Conservation (phyloP, 2,113 vertebrate species). For the Loxodonta africana region DNA sequence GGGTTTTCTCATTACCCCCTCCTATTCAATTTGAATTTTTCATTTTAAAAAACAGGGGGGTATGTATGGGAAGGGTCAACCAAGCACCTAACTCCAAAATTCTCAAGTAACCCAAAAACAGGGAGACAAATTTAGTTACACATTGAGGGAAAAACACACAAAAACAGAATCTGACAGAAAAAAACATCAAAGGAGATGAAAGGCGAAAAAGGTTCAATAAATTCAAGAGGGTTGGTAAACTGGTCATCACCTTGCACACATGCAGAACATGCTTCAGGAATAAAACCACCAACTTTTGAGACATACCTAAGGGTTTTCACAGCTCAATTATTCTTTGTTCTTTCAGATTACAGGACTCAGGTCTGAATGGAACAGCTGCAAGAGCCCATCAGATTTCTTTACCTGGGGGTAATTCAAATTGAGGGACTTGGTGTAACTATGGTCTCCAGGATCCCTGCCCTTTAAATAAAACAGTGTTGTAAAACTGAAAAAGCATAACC, state of each 20-base stretch:
- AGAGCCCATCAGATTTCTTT: not conserved
- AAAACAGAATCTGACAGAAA: not conserved
- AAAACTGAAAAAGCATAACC: slow-evolving; percentile 23
- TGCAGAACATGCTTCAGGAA: not conserved
- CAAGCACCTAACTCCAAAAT: too few species aligned
- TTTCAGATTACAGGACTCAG: not conserved
- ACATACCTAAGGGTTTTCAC: not conserved
- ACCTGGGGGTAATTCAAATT: not conserved
- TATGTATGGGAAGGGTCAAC: too few species aligned
- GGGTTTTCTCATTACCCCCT: too few species aligned
- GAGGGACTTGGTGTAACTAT: not conserved
- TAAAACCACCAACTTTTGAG: slow-evolving; percentile 34
- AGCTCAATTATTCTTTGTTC: not conserved
- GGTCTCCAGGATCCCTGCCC: not conserved
- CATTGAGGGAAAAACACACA: not conserved
- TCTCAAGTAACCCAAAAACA: not conserved
- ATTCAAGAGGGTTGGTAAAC: slow-evolving; percentile 3
- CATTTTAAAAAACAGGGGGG: too few species aligned
- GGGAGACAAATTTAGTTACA: not conserved
- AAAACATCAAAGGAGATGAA: slow-evolving; percentile 29
- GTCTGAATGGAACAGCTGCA: not conserved
- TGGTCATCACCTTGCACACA: not conserved
- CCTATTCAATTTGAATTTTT: too few species aligned
- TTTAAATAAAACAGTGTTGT: slow-evolving; percentile 24
- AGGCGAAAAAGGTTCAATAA: not conserved